Conservation (phyloP, 2,113 vertebrate genomes). For the Boleophthalmus pectinirostris region DNA sequence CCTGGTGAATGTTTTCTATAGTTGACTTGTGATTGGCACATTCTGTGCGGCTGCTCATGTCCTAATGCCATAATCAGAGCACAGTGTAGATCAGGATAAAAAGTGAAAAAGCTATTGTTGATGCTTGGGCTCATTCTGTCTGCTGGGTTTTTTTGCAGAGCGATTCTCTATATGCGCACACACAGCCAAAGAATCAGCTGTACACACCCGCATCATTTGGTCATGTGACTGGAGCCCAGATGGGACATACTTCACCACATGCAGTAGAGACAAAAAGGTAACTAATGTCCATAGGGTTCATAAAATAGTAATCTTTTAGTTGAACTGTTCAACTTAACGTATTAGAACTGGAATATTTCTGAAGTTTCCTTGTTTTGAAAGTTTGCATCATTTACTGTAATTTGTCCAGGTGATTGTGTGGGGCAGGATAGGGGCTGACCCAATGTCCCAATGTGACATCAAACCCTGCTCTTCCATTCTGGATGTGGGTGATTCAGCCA, state of each 20-base stretch:
- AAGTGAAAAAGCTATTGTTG: background rate
- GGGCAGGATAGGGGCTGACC: slow-evolving; percentile 73
- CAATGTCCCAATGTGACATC: slow-evolving; percentile 48
- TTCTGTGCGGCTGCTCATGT: slow-evolving; percentile 40
- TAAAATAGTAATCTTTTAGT: background rate
- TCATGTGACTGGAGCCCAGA: slow-evolving; percentile 97
- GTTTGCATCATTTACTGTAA: slow-evolving; percentile 9
- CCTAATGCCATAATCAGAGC: slow-evolving; percentile 34
- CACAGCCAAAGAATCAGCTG: slow-evolving; percentile 85
- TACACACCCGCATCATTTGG: slow-evolving; percentile 96
- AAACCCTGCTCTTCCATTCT: slow-evolving; percentile 85
- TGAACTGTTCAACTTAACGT: background rate
- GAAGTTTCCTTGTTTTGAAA: background rate
- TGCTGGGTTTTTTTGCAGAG: slow-evolving; percentile 71
- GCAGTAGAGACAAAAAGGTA: slow-evolving; percentile 97
- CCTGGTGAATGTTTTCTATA: slow-evolving; percentile 41
- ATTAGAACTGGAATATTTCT: background rate
- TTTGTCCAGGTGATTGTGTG: slow-evolving; percentile 87
- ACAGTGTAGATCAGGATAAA: slow-evolving; percentile 23
- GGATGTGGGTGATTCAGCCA: slow-evolving; percentile 89
- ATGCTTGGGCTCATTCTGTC: background rate
- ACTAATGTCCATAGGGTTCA: background rate
- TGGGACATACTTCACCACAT: slow-evolving; percentile 91
- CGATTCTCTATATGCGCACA: slow-evolving; percentile 82
- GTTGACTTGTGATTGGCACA: slow-evolving; percentile 49